Conservation (phyloP, 2,797 vertebrate species). For the Oreonectes daqikongensis region DNA sequence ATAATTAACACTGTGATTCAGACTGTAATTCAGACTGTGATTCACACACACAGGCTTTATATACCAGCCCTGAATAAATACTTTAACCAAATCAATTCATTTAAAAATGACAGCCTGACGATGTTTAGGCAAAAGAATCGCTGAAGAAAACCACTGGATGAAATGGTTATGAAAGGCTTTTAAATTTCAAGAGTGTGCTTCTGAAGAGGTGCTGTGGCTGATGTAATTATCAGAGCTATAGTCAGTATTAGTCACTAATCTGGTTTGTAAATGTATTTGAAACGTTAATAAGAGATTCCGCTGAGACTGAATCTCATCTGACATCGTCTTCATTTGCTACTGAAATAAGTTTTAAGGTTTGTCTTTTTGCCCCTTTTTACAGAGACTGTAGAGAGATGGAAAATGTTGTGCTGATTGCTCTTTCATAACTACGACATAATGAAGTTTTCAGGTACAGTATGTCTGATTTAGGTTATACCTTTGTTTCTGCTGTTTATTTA, state of each 20-base stretch:
- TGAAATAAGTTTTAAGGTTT: not conserved
- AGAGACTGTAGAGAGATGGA: not conserved
- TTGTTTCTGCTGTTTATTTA: not conserved
- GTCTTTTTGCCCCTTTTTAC: not conserved
- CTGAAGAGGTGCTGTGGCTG: not conserved
- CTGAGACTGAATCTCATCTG: not conserved
- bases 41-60: slow-evolving; percentile 25
- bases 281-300: slow-evolving; percentile 18
- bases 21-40: not conserved
- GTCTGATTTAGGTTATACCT: too few species aligned
- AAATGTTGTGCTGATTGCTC: not conserved
- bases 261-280: slow-evolving; percentile 35
- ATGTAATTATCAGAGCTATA: slow-evolving; percentile 23
- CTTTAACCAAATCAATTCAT: slow-evolving; percentile 27
- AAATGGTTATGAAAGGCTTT: slow-evolving; percentile 30
- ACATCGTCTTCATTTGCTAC: not conserved
- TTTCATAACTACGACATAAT: not conserved
- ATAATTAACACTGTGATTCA: slow-evolving; percentile 56
- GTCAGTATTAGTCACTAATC: slow-evolving; percentile 17
- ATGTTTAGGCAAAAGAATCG: slow-evolving; percentile 20
- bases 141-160: not conserved
- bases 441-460: too few species aligned
- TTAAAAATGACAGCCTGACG: slow-evolving; percentile 7
- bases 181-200: slow-evolving; percentile 17
- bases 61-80: slow-evolving; percentile 22